A percentile compares a stretch with the other conserved stretches of the same genome.
Evolutionary conservation across 2,113 vertebrate species (phyloP).

Genomic region (Trogon surrucura): DNA sequence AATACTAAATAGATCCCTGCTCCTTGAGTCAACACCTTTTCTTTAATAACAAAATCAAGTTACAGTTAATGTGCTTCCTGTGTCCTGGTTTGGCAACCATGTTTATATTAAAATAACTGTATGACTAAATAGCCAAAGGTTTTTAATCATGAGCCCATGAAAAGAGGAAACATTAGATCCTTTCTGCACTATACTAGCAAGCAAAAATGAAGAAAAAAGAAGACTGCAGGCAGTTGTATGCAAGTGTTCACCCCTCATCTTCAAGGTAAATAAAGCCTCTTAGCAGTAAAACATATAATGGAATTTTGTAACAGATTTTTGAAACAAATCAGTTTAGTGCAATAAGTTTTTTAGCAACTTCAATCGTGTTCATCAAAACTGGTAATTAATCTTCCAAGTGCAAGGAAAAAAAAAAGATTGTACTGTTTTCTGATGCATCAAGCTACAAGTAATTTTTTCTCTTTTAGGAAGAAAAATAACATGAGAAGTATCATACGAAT

Average conservation of each 20-base stretch:
- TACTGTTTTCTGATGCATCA: not conserved
- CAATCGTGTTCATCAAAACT: not conserved
- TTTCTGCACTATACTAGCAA: not conserved
- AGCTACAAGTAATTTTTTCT: not conserved
- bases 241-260: not conserved
- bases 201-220: not conserved
- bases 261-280: not conserved
- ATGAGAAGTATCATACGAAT: not conserved
- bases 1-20: not conserved
- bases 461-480: not conserved
- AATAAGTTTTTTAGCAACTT: not conserved
- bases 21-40: not conserved
- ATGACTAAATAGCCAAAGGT: not conserved
- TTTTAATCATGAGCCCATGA: not conserved
- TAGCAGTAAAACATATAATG: not conserved
- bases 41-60: not conserved
- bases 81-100: not conserved
- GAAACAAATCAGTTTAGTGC: not conserved
- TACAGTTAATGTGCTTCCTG: not conserved
- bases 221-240: not conserved
- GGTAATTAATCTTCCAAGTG: not conserved
- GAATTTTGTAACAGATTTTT: not conserved
- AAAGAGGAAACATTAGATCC: not conserved
- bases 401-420: not conserved
- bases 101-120: not conserved